These are phyloP conservation scores for Amazona guildingii DNA, from an alignment of 2,113 vertebrate genomes.

Conservation along the genomic window DNA sequence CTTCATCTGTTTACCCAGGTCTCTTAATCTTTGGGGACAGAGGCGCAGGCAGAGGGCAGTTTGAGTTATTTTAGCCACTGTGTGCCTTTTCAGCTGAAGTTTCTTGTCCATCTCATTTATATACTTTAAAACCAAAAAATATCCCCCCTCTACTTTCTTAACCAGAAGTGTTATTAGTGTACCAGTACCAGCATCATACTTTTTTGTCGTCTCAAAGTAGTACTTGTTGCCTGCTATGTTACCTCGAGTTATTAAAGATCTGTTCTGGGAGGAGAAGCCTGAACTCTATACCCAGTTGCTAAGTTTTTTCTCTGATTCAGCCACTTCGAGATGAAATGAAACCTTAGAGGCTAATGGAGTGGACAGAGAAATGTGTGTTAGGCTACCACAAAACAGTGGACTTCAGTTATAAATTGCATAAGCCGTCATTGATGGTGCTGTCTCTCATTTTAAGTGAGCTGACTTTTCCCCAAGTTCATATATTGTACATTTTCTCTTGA, in stretches of 20 bases:
- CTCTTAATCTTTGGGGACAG: not conserved
- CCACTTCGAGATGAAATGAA: not conserved
- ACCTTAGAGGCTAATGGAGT: not conserved
- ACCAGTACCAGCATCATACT: not conserved
- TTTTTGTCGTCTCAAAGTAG: not conserved
- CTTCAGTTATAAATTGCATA: not conserved
- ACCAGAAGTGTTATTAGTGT: not conserved
- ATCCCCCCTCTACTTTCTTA: not conserved
- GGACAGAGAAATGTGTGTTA: not conserved
- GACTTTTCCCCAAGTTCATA: not conserved
- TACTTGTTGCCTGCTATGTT: not conserved
- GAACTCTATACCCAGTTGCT: not conserved
- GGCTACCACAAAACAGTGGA: not conserved
- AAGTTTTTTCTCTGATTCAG: not conserved
- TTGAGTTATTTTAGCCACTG: not conserved
- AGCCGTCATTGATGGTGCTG: fast-evolving
- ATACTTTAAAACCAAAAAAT: not conserved
- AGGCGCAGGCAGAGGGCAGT: not conserved
- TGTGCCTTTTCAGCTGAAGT: not conserved
- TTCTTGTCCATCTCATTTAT: not conserved
- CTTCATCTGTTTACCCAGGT: not conserved
- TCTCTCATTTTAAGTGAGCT: not conserved
- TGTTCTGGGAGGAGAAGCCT: not conserved
- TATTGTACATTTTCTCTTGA: not conserved
- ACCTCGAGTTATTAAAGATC: not conserved